Base-by-base conservation (phyloP, 2,888 invertebrate species). In the Scaptodrosophila latifasciaeformis region DNA sequence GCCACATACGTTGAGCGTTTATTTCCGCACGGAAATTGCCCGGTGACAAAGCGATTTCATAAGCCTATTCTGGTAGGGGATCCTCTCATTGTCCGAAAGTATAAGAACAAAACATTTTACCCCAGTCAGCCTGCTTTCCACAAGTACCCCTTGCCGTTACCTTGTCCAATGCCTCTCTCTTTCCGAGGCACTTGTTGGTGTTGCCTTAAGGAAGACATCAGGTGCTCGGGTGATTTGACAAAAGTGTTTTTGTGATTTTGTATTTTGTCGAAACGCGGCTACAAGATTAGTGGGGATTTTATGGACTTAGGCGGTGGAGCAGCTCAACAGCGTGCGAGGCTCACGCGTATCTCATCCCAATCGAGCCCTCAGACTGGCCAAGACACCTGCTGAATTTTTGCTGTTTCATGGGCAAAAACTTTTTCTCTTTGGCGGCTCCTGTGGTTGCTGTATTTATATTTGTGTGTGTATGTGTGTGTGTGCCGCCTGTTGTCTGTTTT, bases 151-250 rank as follows among this genome's bases (percentile, higher is more conserved):
- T n/a, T n/a, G n/a, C n/a, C n/a, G n/a, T n/a, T n/a, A n/a, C n/a
- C n/a, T n/a, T n/a, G n/a, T n/a, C n/a, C n/a, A n/a, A n/a, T n/a
- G n/a, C 31, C 2, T 15, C 27, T 9, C 19, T 18, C 21, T 29
- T 27, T 31, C 51, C 10, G 39, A 52, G 55, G 27, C 27, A 43
- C 62, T 53, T 46, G 55, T 60, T 58, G 56, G 56, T 58, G 55
- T 57, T 54, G 53, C 54, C 54, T 55, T 35, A 45, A 71, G 60
- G 49, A 70, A 79, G 81, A 81, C 78, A 82, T 82, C 82, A 82
- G 82, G 77, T 82, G 82, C 65, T 65, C 77, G 82, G 70, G 70
- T 82, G 82, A 82, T 78, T 82, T 77, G 72, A 68, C 82, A 82
- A 81, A 81, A 81, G 71, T 66, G 78, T 72, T 68, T 66, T 75